Conservation (phyloP, 2,797 vertebrate genomes). For the Psittacula echo region DNA sequence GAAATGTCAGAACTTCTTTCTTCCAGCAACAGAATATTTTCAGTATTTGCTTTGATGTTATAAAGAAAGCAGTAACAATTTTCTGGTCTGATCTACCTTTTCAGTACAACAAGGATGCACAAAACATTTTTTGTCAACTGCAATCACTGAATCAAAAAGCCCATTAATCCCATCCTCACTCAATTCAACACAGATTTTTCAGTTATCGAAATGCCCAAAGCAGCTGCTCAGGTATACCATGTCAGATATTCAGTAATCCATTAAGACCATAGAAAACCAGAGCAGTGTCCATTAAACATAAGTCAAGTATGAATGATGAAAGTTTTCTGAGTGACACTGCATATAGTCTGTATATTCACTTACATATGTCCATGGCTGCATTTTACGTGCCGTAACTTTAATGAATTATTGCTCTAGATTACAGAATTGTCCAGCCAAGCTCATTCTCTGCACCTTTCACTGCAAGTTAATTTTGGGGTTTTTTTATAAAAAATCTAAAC, state of each 20-base stretch:
- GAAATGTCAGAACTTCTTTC: not conserved
- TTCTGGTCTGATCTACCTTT: slow-evolving; percentile 18
- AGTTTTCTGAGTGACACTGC: not conserved
- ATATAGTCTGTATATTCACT: not conserved
- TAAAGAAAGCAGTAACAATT: not conserved
- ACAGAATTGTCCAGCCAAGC: not conserved
- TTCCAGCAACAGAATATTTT: not conserved
- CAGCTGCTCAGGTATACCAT: slow-evolving; percentile 43
- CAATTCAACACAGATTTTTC: slow-evolving; percentile 32
- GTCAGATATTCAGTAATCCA: slow-evolving; percentile 38
- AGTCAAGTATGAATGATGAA: not conserved
- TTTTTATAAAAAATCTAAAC: not conserved
- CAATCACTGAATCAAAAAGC: slow-evolving; percentile 42
- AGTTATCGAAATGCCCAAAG: slow-evolving; percentile 10
- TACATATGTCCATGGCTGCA: not conserved
- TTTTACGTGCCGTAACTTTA: not conserved
- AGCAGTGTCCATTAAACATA: not conserved
- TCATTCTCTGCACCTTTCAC: not conserved
- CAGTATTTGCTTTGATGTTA: not conserved
- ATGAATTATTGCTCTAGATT: not conserved
- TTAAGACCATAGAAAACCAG: slow-evolving; percentile 18
- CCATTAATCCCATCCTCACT: slow-evolving; percentile 45
- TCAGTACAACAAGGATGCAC: not conserved
- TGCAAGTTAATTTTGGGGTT: not conserved
- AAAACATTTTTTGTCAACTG: slow-evolving; percentile 28